These are phyloP conservation scores for Mellivora capensis DNA, from an alignment of 2,113 vertebrate genomes.

Conservation along the genomic window DNA sequence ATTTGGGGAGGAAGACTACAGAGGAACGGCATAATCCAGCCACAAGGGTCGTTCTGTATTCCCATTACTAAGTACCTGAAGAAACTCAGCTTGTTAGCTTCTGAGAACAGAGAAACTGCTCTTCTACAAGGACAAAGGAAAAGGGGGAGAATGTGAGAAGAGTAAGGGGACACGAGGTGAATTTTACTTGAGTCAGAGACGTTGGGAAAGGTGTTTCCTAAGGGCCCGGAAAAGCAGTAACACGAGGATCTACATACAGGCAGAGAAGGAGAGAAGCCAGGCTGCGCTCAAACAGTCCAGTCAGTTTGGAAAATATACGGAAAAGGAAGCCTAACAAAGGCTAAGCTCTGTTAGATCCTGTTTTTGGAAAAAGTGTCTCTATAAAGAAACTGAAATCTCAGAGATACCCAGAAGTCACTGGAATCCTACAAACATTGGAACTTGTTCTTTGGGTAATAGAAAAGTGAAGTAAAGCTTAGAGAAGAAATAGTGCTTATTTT, in stretches of 20 bases:
- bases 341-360: background rate
- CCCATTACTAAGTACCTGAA: background rate
- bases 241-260: accelerated
- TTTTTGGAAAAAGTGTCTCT: background rate
- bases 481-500: background rate
- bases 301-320: accelerated
- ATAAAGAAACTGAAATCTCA: background rate
- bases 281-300: accelerated
- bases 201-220: background rate
- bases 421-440: background rate
- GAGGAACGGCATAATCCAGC: background rate
- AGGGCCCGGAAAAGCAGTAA: background rate
- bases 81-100: background rate
- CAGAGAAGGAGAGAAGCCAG: background rate
- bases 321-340: background rate
- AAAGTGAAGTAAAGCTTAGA: background rate
- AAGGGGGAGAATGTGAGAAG: background rate
- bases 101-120: background rate
- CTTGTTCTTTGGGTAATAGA: background rate
- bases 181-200: background rate
- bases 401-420: background rate
- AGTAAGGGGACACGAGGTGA: too few species aligned
- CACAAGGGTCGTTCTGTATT: background rate
- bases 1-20: background rate
- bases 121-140: background rate